These are phyloP conservation scores for Drusus annulatus DNA, from an alignment of 1,140 invertebrate species.

Conservation along the genomic window DNA sequence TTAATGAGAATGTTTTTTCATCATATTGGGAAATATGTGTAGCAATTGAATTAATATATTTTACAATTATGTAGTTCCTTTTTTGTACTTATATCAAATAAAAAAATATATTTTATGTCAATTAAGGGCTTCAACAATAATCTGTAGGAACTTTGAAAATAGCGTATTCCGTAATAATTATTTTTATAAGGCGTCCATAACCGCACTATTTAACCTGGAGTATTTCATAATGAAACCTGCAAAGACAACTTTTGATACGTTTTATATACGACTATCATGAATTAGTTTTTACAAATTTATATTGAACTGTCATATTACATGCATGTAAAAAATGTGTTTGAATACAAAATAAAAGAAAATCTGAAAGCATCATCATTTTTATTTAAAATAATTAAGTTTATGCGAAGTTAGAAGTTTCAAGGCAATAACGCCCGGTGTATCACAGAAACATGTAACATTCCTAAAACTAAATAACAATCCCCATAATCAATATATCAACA, in stretches of 20 bases:
- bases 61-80: neutral
- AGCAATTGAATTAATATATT: no score
- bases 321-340: constrained; percentile 44
- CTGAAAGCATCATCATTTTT: constrained; percentile 8
- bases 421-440: constrained; percentile 31
- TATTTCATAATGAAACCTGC: no score
- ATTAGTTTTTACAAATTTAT: constrained; percentile 35
- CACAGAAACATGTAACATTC: constrained; percentile 57
- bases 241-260: constrained; percentile 27
- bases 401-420: constrained; percentile 9
- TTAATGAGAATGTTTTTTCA: no score
- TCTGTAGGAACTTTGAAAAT: no score
- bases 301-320: constrained; percentile 19
- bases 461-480: constrained; percentile 59
- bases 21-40: no score
- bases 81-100: constrained; percentile 28
- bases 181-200: no score
- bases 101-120: no score
- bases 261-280: constrained; percentile 20
- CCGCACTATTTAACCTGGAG: no score
- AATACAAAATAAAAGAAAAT: constrained; percentile 43
- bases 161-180: no score
- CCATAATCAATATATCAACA: constrained; percentile 47
- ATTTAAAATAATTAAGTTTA: constrained; percentile 27
- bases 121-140: no score